Conservation (phyloP, 2,888 invertebrate genomes). For the Didymodactylos carnosus region DNA sequence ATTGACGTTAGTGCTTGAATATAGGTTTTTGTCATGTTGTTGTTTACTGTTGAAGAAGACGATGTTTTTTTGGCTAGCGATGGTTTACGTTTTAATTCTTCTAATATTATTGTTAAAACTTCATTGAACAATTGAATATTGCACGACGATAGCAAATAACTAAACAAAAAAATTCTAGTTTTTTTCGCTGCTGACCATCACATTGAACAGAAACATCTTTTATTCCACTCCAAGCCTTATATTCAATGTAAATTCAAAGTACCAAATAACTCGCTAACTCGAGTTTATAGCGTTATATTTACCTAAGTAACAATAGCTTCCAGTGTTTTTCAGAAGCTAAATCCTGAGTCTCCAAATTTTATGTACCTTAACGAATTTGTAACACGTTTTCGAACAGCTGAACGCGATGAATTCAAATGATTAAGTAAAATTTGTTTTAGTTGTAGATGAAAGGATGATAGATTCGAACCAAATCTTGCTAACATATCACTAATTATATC, state of each 20-base stretch:
- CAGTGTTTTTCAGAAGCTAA: too few relatives aligned
- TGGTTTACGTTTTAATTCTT: conserved; percentile 49
- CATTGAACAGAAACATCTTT: too few relatives aligned
- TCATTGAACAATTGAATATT: conserved; percentile 64
- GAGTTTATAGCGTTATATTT: too few relatives aligned
- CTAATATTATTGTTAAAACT: conserved; percentile 66
- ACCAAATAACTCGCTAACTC: too few relatives aligned
- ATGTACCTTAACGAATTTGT: conserved; percentile 37
- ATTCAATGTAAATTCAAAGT: too few relatives aligned
- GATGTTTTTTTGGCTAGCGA: conserved; percentile 38
- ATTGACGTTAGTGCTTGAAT: conserved; percentile 29
- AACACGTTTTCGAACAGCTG: conserved; percentile 75
- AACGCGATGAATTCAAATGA: conserved; percentile 68
- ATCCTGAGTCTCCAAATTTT: neutral
- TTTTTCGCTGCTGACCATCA: neutral
- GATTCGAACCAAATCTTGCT: conserved; percentile 60
- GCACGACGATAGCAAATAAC: conserved; percentile 72
- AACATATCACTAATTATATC: conserved; percentile 84
- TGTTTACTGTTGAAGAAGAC: neutral
- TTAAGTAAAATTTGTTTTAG: conserved; percentile 70
- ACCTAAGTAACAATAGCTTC: too few relatives aligned
- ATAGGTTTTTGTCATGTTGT: conserved; percentile 40
- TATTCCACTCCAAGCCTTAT: neutral
- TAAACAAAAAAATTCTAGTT: conserved; percentile 34
- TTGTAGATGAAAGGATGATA: conserved; percentile 28